These are phyloP conservation scores for Nemapogon koenigi DNA, from an alignment of 2,888 invertebrate species.

Conservation along the genomic window DNA sequence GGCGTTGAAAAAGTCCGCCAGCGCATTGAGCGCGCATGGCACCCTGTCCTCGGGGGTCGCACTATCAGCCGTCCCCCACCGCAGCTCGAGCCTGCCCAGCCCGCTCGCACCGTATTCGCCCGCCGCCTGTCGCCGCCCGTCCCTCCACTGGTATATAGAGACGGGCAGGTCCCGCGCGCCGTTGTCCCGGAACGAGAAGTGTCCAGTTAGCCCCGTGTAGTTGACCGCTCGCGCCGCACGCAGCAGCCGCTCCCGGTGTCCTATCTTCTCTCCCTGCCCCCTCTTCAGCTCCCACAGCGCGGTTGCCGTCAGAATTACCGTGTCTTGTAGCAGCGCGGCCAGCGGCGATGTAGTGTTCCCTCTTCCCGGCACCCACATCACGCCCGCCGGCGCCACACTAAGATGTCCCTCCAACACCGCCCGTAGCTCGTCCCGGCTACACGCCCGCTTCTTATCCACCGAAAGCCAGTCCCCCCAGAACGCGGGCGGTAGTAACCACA, in stretches of 20 bases:
- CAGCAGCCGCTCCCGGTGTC: conserved; percentile 19
- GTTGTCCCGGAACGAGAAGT: conserved; percentile 27
- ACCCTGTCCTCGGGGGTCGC: conserved; percentile 73
- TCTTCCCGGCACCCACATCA: conserved; percentile 3
- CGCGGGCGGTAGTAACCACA: conserved; percentile 88
- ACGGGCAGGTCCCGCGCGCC: not conserved
- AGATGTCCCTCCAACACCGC: conserved; percentile 26
- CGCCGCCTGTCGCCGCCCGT: conserved; percentile 59
- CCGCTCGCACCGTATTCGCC: conserved; percentile 72
- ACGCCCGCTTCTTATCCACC: no score
- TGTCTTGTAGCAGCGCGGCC: conserved; percentile 44
- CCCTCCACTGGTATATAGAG: conserved; percentile 65
- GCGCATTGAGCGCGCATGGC: conserved; percentile 70
- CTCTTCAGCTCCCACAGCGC: no score
- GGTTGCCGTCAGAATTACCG: conserved; percentile 17
- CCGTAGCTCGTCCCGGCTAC: no score
- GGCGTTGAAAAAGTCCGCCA: conserved; percentile 72
- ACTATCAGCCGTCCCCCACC: conserved; percentile 70
- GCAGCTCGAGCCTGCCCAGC: conserved; percentile 73
- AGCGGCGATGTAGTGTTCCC: conserved; percentile 22
- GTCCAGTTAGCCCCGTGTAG: conserved; percentile 36
- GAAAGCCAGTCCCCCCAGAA: conserved; percentile 57
- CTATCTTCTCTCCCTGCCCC: no score
- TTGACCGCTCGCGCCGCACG: conserved; percentile 29
- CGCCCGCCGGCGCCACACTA: conserved; percentile 20